Base-by-base conservation (phyloP, 2,797 vertebrate genomes). In the Malurus splendens region DNA sequence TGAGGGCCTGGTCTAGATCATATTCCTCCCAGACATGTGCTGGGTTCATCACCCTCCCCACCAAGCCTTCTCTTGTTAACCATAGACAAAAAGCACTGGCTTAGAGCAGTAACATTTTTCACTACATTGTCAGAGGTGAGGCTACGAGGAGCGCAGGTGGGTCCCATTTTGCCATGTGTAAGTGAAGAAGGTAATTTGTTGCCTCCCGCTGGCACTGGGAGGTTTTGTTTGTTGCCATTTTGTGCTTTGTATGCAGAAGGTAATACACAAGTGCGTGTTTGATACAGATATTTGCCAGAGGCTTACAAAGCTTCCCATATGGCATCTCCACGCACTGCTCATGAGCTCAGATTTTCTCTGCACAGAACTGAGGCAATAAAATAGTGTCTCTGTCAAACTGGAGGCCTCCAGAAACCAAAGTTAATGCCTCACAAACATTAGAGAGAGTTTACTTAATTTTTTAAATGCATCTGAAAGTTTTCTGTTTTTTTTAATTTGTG, bases 291-390 rank as follows among this genome's bases (percentile, higher is more conserved):
- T 59, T 91, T 95, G 92, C 89, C 93, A 93, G 94, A 84, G 94
- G 93, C 89, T 93, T 90, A 95, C 77, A 84, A 93, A 87, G 85
- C 74, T 90, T 89, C 72, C 93, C 90, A 89, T 95, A 93, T 89
- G 77, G 89, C 85, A 55, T 74, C 77, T 92, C 76, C 50, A 51
- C 0, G 0, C 44, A 90, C 64, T 8, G 33, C 42, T 92, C 32
- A 14, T 20, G 57, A 89, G 47, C 80, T 93, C 20, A 16, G 56
- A 83, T 87, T 90, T 82, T 70, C 47, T 92, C 90, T 38, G 28
- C 36, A 22, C 0, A 0, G 64, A 70, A 28, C 64, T 71, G 36
- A 87, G 48, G 57, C 0, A 19, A 70, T 86, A 66, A 83, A 93
- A 86, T 8, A 64, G 12, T 33, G 18, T 48, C 59, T 90, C 55